These are phyloP conservation scores for Leptinotarsa tumamoca DNA, from an alignment of 2,888 invertebrate species.

Conservation along the genomic window DNA sequence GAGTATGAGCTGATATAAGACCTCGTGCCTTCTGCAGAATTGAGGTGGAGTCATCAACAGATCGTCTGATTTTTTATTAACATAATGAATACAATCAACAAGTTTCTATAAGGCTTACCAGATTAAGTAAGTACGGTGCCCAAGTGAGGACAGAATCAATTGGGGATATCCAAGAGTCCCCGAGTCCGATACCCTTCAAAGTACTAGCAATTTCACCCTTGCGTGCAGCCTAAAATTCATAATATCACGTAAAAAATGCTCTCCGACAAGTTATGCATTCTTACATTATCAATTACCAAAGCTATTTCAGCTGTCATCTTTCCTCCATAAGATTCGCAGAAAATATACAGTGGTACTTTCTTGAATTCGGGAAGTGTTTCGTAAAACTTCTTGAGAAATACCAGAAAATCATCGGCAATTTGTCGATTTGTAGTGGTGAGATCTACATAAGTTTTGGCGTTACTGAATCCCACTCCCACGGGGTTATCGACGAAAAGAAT, in stretches of 20 bases:
- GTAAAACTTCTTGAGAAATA: slow-evolving; percentile 79
- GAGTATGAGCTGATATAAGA: no score
- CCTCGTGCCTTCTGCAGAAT: no score
- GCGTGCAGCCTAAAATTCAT: slow-evolving; percentile 50
- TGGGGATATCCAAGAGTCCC: slow-evolving; percentile 92
- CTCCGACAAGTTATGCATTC: not conserved
- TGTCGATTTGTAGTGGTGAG: slow-evolving; percentile 72
- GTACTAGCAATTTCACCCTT: slow-evolving; percentile 67
- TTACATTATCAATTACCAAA: slow-evolving; percentile 70
- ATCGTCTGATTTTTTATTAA: no score
- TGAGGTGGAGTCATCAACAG: no score
- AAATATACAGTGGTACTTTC: slow-evolving; percentile 82
- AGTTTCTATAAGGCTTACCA: slow-evolving; percentile 66
- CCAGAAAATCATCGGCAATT: slow-evolving; percentile 82
- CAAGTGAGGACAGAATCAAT: slow-evolving; percentile 86
- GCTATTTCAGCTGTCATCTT: slow-evolving; percentile 93
- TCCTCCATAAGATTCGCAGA: slow-evolving; percentile 92
- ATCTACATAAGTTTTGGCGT: slow-evolving; percentile 68
- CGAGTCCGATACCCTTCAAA: slow-evolving; percentile 83
- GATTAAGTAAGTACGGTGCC: slow-evolving; percentile 82
- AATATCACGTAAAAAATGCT: not conserved
- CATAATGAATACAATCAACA: no score
- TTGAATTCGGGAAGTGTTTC: slow-evolving; percentile 76
- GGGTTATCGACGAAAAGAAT: slow-evolving; percentile 91
- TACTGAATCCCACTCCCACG: slow-evolving; percentile 90